Evolutionary conservation across 2,888 invertebrate genomes (phyloP), one percentile per base, ranked within the genome.

Genomic region (Heliconius aoede): DNA sequence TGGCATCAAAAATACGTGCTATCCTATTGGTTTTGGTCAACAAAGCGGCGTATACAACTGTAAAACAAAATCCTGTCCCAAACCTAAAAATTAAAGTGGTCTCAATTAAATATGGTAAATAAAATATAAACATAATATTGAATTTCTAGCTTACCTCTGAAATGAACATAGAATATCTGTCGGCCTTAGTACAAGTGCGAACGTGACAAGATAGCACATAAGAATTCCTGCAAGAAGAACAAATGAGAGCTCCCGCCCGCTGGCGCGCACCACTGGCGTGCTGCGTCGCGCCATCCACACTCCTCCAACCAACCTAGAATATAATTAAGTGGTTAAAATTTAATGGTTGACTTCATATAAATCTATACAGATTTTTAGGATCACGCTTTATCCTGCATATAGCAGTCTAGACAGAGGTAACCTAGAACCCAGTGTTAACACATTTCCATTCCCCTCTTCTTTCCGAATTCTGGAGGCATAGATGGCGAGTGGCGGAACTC

Each of bases 1-100:
- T 98, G 18, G 99, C 99, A 84, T 98, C 98, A 89, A 99, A 97
- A 87, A 99, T 99, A 74, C 99, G 95, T 4, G 99, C 97, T 81
- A 99, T 99, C 77, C 99, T 95, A 92, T 99, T 99, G 9, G 99
- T 99, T 95, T 99, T 99, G 28, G 99, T 99, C 76, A 99, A 95
- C 32, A 99, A 95, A 4, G 99, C 98, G 0, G 99, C 99, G 91
- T 99, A 99, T 74, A 99, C 99, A 65, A 99, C 97, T 2, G 99
- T 98, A 94, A 99, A 99, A 87, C 99, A 98, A 87, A 99, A 97
- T 2, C 98, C 98, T 0, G 98, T 97, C 18, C 97, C 96, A 85
- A 97, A 97, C 85, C 97, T 97, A 85, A 1, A 74, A 78, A 24
- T 9, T 21, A 72, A 67, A 28, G 18, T 26, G 24, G n/a, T n/a